phyloP scores from a whole-genome alignment of 2,113 vertebrate genomes.

The Oreochromis niloticus region DNA sequence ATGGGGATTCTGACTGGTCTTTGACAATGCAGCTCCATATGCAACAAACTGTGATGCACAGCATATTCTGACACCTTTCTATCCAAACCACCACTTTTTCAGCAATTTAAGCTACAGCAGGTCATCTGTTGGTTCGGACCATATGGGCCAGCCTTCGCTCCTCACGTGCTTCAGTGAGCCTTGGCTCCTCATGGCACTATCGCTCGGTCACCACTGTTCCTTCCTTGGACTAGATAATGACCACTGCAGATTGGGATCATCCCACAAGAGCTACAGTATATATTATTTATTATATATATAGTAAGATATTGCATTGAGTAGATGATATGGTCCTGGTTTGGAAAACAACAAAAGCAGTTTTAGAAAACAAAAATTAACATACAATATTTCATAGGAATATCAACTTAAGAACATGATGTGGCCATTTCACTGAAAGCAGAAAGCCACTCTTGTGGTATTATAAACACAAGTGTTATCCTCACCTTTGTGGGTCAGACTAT shows the following conservation, averaged over 20 bases:
- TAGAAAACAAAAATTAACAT: background rate
- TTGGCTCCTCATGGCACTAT: background rate
- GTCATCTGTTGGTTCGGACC: background rate
- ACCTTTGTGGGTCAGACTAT: background rate
- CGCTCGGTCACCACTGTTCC: background rate
- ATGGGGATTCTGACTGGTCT: background rate
- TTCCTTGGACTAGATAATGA: background rate
- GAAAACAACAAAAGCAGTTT: background rate
- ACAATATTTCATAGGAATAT: background rate
- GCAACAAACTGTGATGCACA: background rate
- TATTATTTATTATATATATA: no score
- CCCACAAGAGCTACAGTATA: background rate
- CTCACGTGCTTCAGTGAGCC: background rate
- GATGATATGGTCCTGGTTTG: background rate
- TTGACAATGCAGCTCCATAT: background rate
- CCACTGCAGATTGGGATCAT: background rate
- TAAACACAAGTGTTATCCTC: background rate
- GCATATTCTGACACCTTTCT: background rate
- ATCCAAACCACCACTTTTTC: rapidly evolving
- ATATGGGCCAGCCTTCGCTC: background rate
- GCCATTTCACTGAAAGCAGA: background rate
- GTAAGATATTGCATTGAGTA: rapidly evolving
- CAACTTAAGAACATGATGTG: background rate
- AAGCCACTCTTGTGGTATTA: rapidly evolving
- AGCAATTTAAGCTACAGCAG: background rate